phyloP scores from a whole-genome alignment of 2,113 vertebrate species.

The Charina bottae region DNA sequence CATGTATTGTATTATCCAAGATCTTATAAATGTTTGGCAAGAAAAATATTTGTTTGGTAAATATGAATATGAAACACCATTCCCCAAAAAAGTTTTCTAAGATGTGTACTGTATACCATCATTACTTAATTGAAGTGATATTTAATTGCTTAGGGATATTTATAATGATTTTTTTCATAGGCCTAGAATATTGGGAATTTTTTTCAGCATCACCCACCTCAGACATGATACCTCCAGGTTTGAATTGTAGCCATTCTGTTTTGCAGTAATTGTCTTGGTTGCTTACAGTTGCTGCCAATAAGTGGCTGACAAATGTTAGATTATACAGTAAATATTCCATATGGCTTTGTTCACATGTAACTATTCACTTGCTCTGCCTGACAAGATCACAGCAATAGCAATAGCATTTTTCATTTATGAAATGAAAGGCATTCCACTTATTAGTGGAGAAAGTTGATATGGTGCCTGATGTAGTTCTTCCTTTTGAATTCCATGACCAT shows the following conservation, averaged over 20 bases:
- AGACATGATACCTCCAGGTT: conserved; percentile 40
- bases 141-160: conserved; percentile 18
- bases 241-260: conserved; percentile 58
- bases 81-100: accelerated
- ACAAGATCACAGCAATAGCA: conserved; percentile 31
- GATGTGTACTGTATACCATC: background rate
- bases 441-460: conserved; percentile 53
- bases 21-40: background rate
- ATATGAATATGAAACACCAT: background rate
- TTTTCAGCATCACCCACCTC: conserved; percentile 19
- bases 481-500: conserved; percentile 18
- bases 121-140: background rate
- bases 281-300: conserved; percentile 52
- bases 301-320: conserved; percentile 59
- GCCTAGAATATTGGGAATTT: conserved; percentile 32
- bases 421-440: conserved; percentile 59
- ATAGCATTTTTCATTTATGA: conserved; percentile 51
- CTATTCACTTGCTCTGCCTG: conserved; percentile 60
- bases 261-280: conserved; percentile 53
- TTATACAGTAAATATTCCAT: conserved; percentile 54
- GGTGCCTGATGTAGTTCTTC: conserved; percentile 42
- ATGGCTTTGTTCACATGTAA: conserved; percentile 58
- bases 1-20: background rate
- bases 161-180: conserved; percentile 8
- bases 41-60: background rate